phyloP scores from a whole-genome alignment of 2,888 invertebrate species.

The Rutpela maculata region DNA sequence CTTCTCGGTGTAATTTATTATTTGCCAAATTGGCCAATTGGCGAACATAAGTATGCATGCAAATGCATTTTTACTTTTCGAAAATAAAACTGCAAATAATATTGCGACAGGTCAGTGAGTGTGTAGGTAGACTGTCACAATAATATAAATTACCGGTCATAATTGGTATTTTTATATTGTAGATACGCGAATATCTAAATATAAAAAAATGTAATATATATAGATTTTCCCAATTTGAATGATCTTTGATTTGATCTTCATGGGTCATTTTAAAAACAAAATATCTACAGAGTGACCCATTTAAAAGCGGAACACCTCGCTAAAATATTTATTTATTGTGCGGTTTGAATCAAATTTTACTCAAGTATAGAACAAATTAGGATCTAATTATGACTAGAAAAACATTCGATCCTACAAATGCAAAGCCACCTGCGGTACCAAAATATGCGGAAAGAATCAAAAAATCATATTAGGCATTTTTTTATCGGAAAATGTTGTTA shows the following conservation, averaged over 20 bases:
- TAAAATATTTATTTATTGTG: no score
- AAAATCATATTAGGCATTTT: no score
- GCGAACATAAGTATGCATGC: neutral
- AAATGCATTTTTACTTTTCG: neutral
- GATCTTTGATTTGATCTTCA: neutral
- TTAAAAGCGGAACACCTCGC: no score
- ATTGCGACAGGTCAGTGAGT: neutral
- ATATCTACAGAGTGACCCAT: no score
- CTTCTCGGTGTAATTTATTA: neutral
- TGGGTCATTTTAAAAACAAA: neutral
- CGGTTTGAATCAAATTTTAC: no score
- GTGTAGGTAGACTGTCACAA: neutral
- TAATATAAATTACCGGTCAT: neutral
- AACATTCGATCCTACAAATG: no score
- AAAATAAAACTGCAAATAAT: conserved; percentile 4
- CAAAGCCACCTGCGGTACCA: no score
- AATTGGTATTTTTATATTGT: neutral
- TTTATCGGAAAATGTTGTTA: no score
- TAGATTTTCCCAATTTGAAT: neutral
- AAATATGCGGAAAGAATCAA: no score
- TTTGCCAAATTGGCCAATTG: neutral
- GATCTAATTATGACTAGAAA: no score
- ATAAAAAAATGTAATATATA: neutral
- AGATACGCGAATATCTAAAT: neutral
- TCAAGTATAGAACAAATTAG: no score